A percentile compares a stretch with the other conserved stretches of the same genome.
Evolutionary conservation across 2,797 vertebrate genomes (phyloP).

Genomic region (Gallinago stenura): DNA sequence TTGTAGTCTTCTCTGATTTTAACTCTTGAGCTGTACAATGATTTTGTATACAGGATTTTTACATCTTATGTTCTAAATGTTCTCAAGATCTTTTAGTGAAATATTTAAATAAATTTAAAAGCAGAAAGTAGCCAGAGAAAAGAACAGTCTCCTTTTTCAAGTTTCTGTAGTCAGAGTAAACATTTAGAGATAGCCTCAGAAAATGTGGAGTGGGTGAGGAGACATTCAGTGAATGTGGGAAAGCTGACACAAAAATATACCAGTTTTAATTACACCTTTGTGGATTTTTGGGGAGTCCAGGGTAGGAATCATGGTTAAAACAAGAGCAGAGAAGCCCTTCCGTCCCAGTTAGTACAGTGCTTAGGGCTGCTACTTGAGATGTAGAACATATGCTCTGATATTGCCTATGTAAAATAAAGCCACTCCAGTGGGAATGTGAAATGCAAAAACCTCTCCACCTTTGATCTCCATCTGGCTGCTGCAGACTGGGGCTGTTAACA

Average conservation of each 20-base stretch:
- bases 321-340: background rate
- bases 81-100: background rate
- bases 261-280: background rate
- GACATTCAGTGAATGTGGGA: background rate
- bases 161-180: background rate
- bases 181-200: background rate
- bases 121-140: background rate
- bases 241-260: background rate
- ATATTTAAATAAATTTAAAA: background rate
- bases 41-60: background rate
- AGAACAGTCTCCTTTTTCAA: background rate
- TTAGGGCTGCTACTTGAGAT: background rate
- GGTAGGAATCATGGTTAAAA: background rate
- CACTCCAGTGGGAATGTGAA: background rate
- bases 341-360: rapidly evolving
- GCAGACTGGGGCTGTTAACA: background rate
- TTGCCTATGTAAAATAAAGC: background rate
- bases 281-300: background rate
- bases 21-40: background rate
- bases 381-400: background rate
- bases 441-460: background rate
- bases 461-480: background rate
- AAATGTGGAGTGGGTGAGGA: background rate
- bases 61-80: background rate
- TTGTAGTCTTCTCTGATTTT: background rate